A percentile compares a stretch with the other conserved stretches of the same genome.
These are phyloP conservation scores for Melanotus villosus DNA, from an alignment of 2,888 invertebrate species.

Conservation along the genomic window DNA sequence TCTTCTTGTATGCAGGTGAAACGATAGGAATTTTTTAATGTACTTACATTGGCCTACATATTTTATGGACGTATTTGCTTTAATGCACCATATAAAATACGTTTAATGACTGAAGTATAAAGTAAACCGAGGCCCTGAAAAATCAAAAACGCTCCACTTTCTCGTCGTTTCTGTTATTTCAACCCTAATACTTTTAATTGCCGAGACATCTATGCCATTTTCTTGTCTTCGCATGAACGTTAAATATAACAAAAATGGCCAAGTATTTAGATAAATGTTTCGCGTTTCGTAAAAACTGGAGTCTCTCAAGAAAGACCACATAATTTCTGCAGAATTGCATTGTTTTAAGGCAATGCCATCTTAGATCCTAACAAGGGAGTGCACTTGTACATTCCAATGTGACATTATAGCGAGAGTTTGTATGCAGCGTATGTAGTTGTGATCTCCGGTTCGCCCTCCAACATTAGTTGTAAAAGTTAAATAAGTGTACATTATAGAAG, in stretches of 20 bases:
- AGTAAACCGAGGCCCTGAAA: conserved; percentile 14
- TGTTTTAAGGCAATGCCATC: conserved; percentile 55
- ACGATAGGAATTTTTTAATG: not conserved
- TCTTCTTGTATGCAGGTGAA: not conserved
- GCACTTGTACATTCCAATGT: conserved; percentile 51
- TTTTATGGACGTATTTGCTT: conserved; percentile 10
- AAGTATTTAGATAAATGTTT: conserved; percentile 49
- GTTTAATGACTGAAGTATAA: conserved; percentile 23
- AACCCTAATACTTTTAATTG: not conserved
- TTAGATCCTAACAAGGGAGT: conserved; percentile 56
- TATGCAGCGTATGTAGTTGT: conserved; percentile 45
- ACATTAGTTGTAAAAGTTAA: conserved; percentile 45
- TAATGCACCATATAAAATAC: conserved; percentile 11
- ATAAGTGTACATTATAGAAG: conserved; percentile 35
- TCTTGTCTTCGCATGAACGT: conserved; percentile 24
- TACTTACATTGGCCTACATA: conserved; percentile 26
- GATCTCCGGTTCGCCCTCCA: conserved; percentile 40
- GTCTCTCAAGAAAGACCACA: conserved; percentile 50
- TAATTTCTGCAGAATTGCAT: conserved; percentile 55
- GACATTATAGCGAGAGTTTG: conserved; percentile 47
- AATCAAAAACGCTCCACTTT: conserved; percentile 14
- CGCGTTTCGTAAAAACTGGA: conserved; percentile 47
- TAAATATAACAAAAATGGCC: conserved; percentile 45
- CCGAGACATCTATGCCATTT: conserved; percentile 5
- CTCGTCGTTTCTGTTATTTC: conserved; percentile 1